Base-by-base conservation (phyloP, 2,888 invertebrate species). In the Euphydryas editha region DNA sequence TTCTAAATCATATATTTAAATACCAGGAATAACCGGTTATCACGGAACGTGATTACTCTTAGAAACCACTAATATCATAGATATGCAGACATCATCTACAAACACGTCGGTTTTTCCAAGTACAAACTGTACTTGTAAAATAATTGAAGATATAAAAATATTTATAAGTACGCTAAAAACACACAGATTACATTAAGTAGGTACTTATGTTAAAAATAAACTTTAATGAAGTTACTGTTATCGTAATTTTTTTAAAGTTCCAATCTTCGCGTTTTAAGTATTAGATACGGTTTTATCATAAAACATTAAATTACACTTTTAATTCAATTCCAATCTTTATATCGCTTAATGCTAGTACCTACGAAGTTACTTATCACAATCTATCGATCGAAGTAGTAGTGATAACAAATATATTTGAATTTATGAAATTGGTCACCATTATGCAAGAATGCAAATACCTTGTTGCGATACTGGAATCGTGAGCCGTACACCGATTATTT, bases 401-500 rank as follows among this genome's bases (percentile, higher is more conserved):
- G 68, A 70, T 70, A 71, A 67, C 44, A 54, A 36, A 15, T 60
- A 24, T 54, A 61, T 65, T 60, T 58, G 42, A 51, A 62, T 65
- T 62, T 56, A 36, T 51, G 21, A 59, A 44, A 62, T 11, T 57
- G 46, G 13, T 51, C 44, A 36, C 42, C 55, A 62, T 47, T 57
- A 64, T 69, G 30, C 55, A 58, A 59, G 68, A 73, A 70, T 71
- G 67, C 65, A 69, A 68, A 70, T 65, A 69, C 37, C n/a, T 59
- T 21, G 42, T 68, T 65, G 66, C 63, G 65, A 55, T 67, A 64
- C 70, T 68, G 66, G 58, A 70, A 72, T 71, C 71, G 76, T 76
- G 78, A 81, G 72, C 76, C 67, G 70, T 70, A 65, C 71, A 73
- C 74, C 70, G 77, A 72, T 77, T 77, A 78, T 79, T 80, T 77